These are phyloP conservation scores for Neoitamus cyanurus DNA, from an alignment of 2,888 invertebrate species.

Conservation along the genomic window DNA sequence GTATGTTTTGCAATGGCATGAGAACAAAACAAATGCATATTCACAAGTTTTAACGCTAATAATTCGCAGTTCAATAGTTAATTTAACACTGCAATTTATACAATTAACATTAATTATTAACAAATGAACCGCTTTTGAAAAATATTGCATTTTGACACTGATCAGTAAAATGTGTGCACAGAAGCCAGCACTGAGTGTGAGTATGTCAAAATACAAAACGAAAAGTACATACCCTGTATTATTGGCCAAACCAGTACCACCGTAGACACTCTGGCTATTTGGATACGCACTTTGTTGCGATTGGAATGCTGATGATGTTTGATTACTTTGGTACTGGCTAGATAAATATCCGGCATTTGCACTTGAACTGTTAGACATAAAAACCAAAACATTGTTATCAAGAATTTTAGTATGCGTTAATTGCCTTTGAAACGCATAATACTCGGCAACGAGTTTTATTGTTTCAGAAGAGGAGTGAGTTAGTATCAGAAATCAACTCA, in stretches of 20 bases:
- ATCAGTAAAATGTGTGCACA: background rate
- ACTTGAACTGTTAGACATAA: conserved; percentile 61
- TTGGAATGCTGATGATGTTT: conserved; percentile 64
- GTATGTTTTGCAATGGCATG: background rate
- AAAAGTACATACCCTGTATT: conserved; percentile 65
- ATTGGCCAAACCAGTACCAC: conserved; percentile 63
- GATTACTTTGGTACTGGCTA: conserved; percentile 59
- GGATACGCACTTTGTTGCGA: conserved; percentile 67
- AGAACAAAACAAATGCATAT: background rate
- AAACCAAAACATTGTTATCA: conserved; percentile 52
- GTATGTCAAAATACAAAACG: background rate
- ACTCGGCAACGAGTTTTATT: background rate
- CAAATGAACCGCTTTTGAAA: background rate
- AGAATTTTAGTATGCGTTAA: conserved; percentile 41
- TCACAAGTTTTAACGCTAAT: background rate
- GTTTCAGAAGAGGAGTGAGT: background rate
- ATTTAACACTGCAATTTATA: background rate
- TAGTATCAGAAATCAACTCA: conserved; percentile 5
- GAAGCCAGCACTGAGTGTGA: background rate
- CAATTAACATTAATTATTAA: background rate
- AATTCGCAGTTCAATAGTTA: background rate
- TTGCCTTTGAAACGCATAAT: conserved; percentile 6
- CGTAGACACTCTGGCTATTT: conserved; percentile 67
- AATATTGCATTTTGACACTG: background rate
- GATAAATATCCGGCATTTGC: conserved; percentile 66